Base-by-base conservation (phyloP, 2,888 invertebrate genomes). In the Anoplius nigerrimus region DNA sequence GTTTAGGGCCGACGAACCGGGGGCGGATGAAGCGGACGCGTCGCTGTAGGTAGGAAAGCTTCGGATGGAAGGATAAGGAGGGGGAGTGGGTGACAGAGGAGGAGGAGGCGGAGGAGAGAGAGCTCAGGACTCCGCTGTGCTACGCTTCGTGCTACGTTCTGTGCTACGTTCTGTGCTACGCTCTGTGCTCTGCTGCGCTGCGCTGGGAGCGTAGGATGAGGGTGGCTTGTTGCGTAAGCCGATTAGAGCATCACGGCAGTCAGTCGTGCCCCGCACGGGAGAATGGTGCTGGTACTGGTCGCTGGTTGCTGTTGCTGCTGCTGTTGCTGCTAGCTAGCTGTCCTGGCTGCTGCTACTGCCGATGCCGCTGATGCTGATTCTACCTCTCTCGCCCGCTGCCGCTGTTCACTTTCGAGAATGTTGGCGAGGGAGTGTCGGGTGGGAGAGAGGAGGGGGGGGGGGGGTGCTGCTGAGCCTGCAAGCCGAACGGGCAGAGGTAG, bases 181-280 rank as follows among this genome's bases (percentile, higher is more conserved):
- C n/a, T n/a, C n/a, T n/a, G n/a, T n/a, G 71, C 62, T 72, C 42
- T 64, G 70, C 66, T 61, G 58, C 69, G 63, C 51, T 71, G 66
- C 74, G 73, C 71, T 71, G 74, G 70, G 62, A 71, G 59, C 59
- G 63, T 63, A 66, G 82, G 80, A 85, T 84, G 80, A 85, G 79
- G 82, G 81, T 74, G 83, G 83, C 76, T 81, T 81, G 85, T 82
- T 83, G 80, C 69, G 83, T 88, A 88, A 88, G 88, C 88, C 86
- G 88, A 88, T 88, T 88, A 88, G 80, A 81, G 84, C 86, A 85
- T 85, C 84, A 84, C 83, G 74, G 86, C 81, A 81, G 81, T 82
- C 76, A 75, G 66, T 75, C 70, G 72, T 73, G 72, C 66, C 73
- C 70, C 72, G 71, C 71, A 70, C 68, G 65, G 66, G 62, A 53